phyloP scores from a whole-genome alignment of 2,113 vertebrate species.

The Athene cunicularia region DNA sequence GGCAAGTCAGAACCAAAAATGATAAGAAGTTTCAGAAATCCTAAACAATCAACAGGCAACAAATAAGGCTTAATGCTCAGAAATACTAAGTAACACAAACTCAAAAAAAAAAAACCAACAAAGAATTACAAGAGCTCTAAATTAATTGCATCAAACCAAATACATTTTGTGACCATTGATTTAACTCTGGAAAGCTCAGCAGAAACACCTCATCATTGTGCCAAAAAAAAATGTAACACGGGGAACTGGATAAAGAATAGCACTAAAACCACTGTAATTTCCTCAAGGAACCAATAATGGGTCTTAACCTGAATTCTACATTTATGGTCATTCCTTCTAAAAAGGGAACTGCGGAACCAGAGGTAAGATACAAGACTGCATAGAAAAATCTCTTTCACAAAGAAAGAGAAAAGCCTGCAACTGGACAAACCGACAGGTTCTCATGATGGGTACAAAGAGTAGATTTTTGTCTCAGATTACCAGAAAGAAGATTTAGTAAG shows the following conservation, averaged over 20 bases:
- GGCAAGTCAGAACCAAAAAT: neutral
- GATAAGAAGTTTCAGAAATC: neutral
- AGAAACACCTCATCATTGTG: neutral
- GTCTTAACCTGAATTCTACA: neutral
- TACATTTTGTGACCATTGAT: neutral
- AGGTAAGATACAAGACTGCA: neutral
- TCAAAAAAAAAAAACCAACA: neutral
- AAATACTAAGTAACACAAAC: neutral
- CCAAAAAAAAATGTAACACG: neutral
- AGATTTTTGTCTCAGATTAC: neutral
- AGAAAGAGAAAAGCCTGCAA: neutral
- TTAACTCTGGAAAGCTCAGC: neutral
- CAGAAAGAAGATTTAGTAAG: neutral
- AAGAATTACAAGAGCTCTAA: neutral
- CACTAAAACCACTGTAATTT: neutral
- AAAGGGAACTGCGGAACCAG: neutral
- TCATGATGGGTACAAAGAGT: neutral
- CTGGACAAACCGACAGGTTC: neutral
- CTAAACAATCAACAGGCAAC: neutral
- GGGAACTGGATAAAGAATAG: neutral
- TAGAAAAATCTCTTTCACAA: neutral
- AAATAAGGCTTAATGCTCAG: neutral
- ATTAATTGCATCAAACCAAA: neutral
- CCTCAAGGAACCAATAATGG: neutral
- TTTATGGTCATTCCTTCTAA: neutral